A percentile compares a stretch with the other conserved stretches of the same genome.
These are phyloP conservation scores for Nomada ruficornis DNA, from an alignment of 2,888 invertebrate genomes.

Conservation along the genomic window DNA sequence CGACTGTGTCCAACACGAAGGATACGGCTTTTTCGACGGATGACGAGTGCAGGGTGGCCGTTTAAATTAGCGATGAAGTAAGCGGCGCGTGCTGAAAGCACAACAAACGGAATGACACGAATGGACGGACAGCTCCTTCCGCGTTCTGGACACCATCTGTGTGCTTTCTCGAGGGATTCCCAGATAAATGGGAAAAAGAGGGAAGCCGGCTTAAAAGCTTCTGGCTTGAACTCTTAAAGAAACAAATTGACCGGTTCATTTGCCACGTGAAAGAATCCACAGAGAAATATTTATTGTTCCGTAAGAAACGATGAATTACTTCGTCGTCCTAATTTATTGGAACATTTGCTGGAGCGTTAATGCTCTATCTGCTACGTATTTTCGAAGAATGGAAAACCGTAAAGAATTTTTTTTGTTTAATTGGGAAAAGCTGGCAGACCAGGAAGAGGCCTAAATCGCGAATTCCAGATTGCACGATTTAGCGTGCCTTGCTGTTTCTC, in stretches of 20 bases:
- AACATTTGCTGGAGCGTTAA: background rate
- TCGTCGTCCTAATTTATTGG: too few relatives aligned
- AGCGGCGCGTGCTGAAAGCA: slow-evolving; percentile 43
- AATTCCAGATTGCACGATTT: background rate
- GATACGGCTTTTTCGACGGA: slow-evolving; percentile 52
- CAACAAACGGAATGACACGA: slow-evolving; percentile 46
- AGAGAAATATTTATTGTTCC: too few relatives aligned
- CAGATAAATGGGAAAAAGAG: background rate
- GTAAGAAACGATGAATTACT: too few relatives aligned
- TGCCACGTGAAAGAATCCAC: too few relatives aligned
- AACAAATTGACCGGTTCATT: background rate
- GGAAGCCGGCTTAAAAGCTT: background rate
- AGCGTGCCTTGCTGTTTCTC: background rate
- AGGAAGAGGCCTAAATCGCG: background rate
- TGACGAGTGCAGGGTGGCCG: slow-evolving; percentile 43
- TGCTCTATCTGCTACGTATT: background rate
- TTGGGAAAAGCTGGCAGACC: background rate
- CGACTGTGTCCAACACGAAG: slow-evolving; percentile 51
- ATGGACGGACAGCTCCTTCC: slow-evolving; percentile 32
- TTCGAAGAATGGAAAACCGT: background rate
- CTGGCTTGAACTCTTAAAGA: background rate
- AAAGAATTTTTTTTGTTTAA: background rate
- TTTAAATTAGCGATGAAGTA: slow-evolving; percentile 69
- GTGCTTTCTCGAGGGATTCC: slow-evolving; percentile 1
- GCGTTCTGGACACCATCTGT: slow-evolving; percentile 22